Percentiles rank a stretch among this genome's conserved stretches.
These are phyloP conservation scores for Acrocephalus arundinaceus DNA, from an alignment of 2,113 vertebrate species.

Conservation along the genomic window DNA sequence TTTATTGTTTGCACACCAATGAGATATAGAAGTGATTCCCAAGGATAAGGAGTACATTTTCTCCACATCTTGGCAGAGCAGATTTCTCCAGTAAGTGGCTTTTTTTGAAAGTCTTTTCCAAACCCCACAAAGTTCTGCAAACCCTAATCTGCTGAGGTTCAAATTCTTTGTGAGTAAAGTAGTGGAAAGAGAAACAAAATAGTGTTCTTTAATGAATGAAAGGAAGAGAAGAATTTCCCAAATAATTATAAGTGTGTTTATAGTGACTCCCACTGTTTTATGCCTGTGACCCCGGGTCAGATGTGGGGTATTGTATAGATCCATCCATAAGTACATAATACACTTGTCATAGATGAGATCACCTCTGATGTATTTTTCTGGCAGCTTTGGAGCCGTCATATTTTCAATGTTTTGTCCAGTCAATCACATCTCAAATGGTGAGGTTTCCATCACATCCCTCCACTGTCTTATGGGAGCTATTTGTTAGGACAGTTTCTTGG, in stretches of 20 bases:
- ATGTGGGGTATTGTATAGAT: slow-evolving; percentile 45
- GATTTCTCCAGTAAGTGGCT: neutral
- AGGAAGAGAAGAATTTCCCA: slow-evolving; percentile 17
- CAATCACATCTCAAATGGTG: slow-evolving; percentile 47
- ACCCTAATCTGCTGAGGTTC: neutral
- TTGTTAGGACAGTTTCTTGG: neutral
- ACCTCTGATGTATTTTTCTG: slow-evolving; percentile 55
- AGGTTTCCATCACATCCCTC: neutral
- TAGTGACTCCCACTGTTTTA: slow-evolving; percentile 44
- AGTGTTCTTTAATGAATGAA: slow-evolving; percentile 23
- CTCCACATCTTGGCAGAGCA: neutral
- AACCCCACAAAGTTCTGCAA: neutral
- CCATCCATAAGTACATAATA: slow-evolving; percentile 48
- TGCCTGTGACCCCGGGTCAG: slow-evolving; percentile 26
- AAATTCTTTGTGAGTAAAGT: neutral
- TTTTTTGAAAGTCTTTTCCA: neutral
- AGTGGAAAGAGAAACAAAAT: slow-evolving; percentile 21
- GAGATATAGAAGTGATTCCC: neutral
- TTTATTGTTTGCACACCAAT: neutral
- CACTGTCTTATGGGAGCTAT: neutral
- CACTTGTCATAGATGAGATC: slow-evolving; percentile 48
- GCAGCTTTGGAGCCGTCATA: neutral
- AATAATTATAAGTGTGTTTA: slow-evolving; percentile 47
- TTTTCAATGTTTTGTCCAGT: slow-evolving; percentile 65
- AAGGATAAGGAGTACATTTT: neutral